These are phyloP conservation scores for Patella vulgata DNA, from an alignment of 1,140 invertebrate genomes.

Conservation along the genomic window DNA sequence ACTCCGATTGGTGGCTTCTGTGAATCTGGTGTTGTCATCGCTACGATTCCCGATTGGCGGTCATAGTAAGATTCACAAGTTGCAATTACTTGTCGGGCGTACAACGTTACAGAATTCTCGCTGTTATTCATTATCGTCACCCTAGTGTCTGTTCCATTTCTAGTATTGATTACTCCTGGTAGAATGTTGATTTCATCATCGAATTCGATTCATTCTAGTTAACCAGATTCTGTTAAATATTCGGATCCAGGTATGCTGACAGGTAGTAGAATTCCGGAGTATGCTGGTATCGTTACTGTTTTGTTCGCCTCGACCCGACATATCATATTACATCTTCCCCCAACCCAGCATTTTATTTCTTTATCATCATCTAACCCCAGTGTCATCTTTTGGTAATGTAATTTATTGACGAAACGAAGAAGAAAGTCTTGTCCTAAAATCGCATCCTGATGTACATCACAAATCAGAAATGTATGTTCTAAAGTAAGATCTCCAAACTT, in stretches of 20 bases:
- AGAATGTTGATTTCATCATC: not conserved
- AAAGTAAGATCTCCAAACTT: not conserved
- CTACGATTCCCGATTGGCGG: not conserved
- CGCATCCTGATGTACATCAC: conserved; percentile 9
- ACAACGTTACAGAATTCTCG: conserved; percentile 4
- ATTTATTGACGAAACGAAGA: conserved; percentile 13
- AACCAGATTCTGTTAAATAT: not conserved
- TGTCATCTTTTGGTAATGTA: conserved; percentile 9
- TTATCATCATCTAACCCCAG: not conserved
- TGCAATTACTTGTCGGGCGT: not conserved
- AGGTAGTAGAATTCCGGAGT: conserved; percentile 6
- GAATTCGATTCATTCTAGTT: not conserved
- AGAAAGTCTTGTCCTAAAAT: conserved; percentile 25
- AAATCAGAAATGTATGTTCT: not conserved
- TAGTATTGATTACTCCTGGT: conserved; percentile 5
- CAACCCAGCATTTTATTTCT: conserved; percentile 13
- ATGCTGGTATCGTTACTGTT: conserved; percentile 13
- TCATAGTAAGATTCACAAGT: conserved; percentile 9
- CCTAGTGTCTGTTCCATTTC: not conserved
- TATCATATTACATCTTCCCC: conserved; percentile 20
- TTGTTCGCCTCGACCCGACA: conserved; percentile 13
- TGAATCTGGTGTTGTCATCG: not conserved
- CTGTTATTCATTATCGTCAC: conserved; percentile 10
- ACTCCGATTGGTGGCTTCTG: not conserved
- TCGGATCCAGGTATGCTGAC: conserved; percentile 9